phyloP scores from a whole-genome alignment of 2,113 vertebrate genomes.

The Siphamia tubifer region DNA sequence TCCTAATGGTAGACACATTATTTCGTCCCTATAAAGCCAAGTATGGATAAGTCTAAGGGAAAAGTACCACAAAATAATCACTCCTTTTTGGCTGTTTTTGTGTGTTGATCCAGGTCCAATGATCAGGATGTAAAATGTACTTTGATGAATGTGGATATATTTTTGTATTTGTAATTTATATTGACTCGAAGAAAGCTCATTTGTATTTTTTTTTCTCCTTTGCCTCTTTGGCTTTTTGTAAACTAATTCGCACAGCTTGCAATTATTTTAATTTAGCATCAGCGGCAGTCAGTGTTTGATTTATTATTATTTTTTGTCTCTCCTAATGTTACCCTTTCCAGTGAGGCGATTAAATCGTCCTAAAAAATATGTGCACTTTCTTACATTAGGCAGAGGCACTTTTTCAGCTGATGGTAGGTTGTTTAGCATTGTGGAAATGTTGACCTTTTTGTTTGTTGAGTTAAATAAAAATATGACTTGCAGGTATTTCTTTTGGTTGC shows the following conservation, averaged over 20 bases:
- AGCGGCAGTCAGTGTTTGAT: too few relatives aligned
- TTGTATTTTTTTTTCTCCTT: constrained; percentile 1
- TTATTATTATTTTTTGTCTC: neutral
- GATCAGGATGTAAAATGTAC: neutral
- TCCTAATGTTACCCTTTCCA: neutral
- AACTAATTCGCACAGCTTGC: neutral
- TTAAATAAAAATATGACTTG: neutral
- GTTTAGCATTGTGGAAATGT: neutral
- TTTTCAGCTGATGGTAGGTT: neutral
- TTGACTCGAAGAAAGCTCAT: neutral
- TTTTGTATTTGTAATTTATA: constrained; percentile 36
- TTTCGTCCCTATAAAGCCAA: too few relatives aligned
- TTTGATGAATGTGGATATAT: constrained; percentile 2
- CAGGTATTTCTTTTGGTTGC: too few relatives aligned
- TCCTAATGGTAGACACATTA: too few relatives aligned
- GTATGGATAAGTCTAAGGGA: too few relatives aligned
- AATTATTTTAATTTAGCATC: neutral
- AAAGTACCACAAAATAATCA: too few relatives aligned
- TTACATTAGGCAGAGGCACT: neutral
- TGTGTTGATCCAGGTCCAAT: neutral
- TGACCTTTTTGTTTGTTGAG: neutral
- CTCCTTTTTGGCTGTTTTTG: neutral
- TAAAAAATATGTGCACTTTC: constrained; percentile 15
- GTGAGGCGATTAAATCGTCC: neutral
- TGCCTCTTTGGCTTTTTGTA: neutral